Evolutionary conservation across 2,113 vertebrate genomes (phyloP).

Genomic region (Sebastes schlegelii): DNA sequence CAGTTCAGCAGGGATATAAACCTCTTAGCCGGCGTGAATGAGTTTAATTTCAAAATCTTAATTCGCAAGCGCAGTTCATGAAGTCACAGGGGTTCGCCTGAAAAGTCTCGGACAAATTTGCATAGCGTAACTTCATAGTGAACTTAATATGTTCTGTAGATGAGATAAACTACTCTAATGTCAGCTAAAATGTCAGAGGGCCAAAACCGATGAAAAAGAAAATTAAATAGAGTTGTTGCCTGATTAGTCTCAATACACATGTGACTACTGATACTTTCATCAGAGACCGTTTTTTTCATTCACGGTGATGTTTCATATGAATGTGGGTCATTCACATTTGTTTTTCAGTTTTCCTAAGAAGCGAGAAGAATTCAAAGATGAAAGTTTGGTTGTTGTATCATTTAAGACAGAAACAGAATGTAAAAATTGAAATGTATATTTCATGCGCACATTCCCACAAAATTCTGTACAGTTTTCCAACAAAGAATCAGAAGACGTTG

Average conservation of each 20-base stretch:
- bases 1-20: slow-evolving; percentile 56
- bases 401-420: neutral
- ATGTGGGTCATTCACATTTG: neutral
- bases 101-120: slow-evolving; percentile 44
- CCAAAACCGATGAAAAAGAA: slow-evolving; percentile 15
- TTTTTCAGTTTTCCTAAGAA: neutral
- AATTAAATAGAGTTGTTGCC: slow-evolving; percentile 16
- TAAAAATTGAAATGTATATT: neutral
- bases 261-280: slow-evolving; percentile 19
- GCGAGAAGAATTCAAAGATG: neutral
- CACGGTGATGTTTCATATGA: neutral
- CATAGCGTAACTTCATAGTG: slow-evolving; percentile 41
- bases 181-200: slow-evolving; percentile 29
- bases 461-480: neutral
- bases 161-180: slow-evolving; percentile 40
- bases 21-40: slow-evolving; percentile 55
- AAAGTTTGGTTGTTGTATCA: neutral
- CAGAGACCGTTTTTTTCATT: neutral
- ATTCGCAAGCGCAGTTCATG: slow-evolving; percentile 53
- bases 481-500: neutral
- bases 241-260: slow-evolving; percentile 7
- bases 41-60: slow-evolving; percentile 61
- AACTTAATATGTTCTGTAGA: slow-evolving; percentile 49
- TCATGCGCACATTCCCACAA: neutral
- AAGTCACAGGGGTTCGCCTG: slow-evolving; percentile 34